Conservation (phyloP, 1,140 invertebrate genomes). For the Leptinotarsa texana region DNA sequence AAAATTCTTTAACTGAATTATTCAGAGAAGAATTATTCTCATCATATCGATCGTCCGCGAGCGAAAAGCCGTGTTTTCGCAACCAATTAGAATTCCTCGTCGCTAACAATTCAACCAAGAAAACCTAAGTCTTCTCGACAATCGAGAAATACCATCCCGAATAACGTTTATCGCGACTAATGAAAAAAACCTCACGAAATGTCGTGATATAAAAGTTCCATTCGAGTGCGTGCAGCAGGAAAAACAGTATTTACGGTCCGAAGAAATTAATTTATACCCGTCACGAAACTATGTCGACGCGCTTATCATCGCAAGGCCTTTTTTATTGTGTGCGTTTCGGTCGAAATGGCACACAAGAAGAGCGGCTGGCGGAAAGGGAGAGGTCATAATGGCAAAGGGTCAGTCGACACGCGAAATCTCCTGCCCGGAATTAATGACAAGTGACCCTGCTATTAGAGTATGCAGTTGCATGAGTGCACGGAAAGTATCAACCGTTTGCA, state of each 20-base stretch:
- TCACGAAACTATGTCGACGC: constrained; percentile 22
- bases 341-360: constrained; percentile 3
- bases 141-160: background rate
- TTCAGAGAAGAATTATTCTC: no score
- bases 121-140: background rate
- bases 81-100: no score
- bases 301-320: constrained; percentile 23
- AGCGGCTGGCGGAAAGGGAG: background rate
- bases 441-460: background rate
- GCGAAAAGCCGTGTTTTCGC: no score
- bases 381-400: constrained; percentile 21
- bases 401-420: constrained; percentile 18
- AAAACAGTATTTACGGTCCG: constrained; percentile 12
- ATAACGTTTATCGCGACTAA: background rate
- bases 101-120: background rate
- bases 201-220: constrained; percentile 20
- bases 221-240: constrained; percentile 14
- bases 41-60: no score
- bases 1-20: no score
- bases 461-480: background rate
- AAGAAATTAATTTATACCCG: constrained; percentile 19
- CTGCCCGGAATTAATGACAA: constrained; percentile 15
- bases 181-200: constrained; percentile 7
- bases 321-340: constrained; percentile 12
- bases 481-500: no score